Evolutionary conservation across 1,140 invertebrate species (phyloP).

Genomic region (Stegodyphus mimosarum): DNA sequence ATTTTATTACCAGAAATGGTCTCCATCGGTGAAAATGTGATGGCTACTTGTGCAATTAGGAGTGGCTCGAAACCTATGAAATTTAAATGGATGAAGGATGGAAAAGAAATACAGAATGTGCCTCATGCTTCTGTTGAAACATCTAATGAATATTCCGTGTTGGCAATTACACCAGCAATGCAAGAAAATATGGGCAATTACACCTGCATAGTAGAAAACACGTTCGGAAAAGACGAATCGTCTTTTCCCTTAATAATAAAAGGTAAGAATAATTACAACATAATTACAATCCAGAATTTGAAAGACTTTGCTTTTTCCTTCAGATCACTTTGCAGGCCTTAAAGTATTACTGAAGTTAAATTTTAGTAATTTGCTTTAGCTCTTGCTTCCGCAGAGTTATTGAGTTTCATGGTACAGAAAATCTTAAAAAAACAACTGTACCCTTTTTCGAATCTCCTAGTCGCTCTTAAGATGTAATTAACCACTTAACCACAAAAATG

Average conservation of each 20-base stretch:
- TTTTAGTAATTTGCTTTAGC: too few relatives aligned
- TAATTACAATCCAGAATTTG: too few relatives aligned
- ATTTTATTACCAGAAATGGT: constrained; percentile 44
- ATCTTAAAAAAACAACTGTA: too few relatives aligned
- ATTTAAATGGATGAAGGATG: constrained; percentile 41
- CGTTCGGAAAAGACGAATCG: constrained; percentile 61
- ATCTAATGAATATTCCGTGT: constrained; percentile 12
- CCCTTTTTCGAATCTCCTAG: too few relatives aligned
- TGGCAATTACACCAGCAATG: constrained; percentile 4
- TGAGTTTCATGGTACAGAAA: too few relatives aligned
- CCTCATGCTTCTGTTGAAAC: constrained; percentile 21
- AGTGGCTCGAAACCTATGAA: constrained; percentile 6
- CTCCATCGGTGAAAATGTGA: constrained; percentile 30
- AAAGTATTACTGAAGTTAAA: too few relatives aligned
- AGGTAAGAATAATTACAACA: constrained; percentile 38
- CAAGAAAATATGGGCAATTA: constrained; percentile 62
- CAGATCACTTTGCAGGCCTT: too few relatives aligned
- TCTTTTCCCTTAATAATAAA: constrained; percentile 61
- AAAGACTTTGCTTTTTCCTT: too few relatives aligned
- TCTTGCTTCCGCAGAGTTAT: too few relatives aligned
- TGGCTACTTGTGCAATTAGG: constrained; percentile 24
- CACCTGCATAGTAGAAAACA: constrained; percentile 64
- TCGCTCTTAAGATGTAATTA: too few relatives aligned
- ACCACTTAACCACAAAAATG: too few relatives aligned
- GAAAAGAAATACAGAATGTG: constrained; percentile 4